These are phyloP conservation scores for Shargacucullia verbasci DNA, from an alignment of 2,888 invertebrate species.

Conservation along the genomic window DNA sequence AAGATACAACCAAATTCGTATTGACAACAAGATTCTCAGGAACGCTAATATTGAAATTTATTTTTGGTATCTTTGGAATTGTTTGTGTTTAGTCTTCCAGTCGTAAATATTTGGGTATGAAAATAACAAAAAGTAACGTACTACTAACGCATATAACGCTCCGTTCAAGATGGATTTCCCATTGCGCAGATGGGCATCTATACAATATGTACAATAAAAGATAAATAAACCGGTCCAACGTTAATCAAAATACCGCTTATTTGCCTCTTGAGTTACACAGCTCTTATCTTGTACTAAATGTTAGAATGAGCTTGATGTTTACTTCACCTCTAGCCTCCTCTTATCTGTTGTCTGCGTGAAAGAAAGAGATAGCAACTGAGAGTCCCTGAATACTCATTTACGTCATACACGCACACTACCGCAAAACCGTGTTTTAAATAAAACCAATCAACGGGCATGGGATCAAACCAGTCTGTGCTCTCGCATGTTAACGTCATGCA, in stretches of 20 bases:
- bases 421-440: slow-evolving; percentile 56
- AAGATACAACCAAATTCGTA: slow-evolving; percentile 10
- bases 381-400: slow-evolving; percentile 60
- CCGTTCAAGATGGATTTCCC: too few relatives aligned
- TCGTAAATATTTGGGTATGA: too few relatives aligned
- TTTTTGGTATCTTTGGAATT: too few relatives aligned
- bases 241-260: slow-evolving; percentile 35
- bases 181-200: too few relatives aligned
- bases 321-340: slow-evolving; percentile 60
- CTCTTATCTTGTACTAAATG: slow-evolving; percentile 37
- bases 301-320: slow-evolving; percentile 48
- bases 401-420: slow-evolving; percentile 56
- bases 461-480: slow-evolving; percentile 57
- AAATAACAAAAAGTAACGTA: too few relatives aligned
- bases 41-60: too few relatives aligned
- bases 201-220: slow-evolving; percentile 2
- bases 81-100: too few relatives aligned
- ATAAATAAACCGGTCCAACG: slow-evolving; percentile 20
- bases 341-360: slow-evolving; percentile 46
- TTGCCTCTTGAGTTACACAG: slow-evolving; percentile 25
- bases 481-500: slow-evolving; percentile 53
- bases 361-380: slow-evolving; percentile 49
- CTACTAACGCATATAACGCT: too few relatives aligned
- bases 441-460: slow-evolving; percentile 51
- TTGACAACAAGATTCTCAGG: too few relatives aligned